These are phyloP conservation scores for Kradibia gibbosae DNA, from an alignment of 1,140 invertebrate species.

Conservation along the genomic window DNA sequence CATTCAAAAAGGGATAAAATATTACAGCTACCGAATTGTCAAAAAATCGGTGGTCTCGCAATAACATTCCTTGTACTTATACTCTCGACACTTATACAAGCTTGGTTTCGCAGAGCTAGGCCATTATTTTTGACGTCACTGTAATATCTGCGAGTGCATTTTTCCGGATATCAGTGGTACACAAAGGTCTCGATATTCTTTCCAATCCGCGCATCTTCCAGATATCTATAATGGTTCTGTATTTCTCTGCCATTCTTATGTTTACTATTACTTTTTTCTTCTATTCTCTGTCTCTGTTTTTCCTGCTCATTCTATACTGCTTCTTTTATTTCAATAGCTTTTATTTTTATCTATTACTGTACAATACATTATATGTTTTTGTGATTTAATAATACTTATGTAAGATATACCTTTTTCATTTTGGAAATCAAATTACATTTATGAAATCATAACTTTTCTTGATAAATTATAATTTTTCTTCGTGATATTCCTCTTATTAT, in stretches of 20 bases:
- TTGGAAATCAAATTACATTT: neutral
- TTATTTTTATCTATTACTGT: neutral
- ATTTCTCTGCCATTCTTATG: neutral
- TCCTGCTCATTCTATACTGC: neutral
- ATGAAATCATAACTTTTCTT: no score
- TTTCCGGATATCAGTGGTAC: conserved; percentile 59
- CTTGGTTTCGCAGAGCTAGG: conserved; percentile 48
- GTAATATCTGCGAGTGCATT: conserved; percentile 65
- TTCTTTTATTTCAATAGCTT: neutral
- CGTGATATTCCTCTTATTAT: no score
- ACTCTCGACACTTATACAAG: conserved; percentile 18
- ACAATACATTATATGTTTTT: neutral
- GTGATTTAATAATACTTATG: neutral
- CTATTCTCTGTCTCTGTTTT: neutral
- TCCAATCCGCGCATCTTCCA: neutral
- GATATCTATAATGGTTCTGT: neutral
- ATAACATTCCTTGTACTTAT: conserved; percentile 65
- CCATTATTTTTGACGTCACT: conserved; percentile 62
- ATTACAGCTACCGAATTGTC: neutral
- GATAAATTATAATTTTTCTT: no score
- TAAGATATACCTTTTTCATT: neutral
- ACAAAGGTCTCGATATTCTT: conserved; percentile 47
- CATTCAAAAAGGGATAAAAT: neutral
- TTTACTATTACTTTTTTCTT: neutral
- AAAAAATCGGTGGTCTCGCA: conserved; percentile 65